Evolutionary conservation across 53 echinoderm and acorn worm genomes (phyloP), one percentile per base, ranked within the genome.

Genomic region (Holothuria leucospilota): DNA sequence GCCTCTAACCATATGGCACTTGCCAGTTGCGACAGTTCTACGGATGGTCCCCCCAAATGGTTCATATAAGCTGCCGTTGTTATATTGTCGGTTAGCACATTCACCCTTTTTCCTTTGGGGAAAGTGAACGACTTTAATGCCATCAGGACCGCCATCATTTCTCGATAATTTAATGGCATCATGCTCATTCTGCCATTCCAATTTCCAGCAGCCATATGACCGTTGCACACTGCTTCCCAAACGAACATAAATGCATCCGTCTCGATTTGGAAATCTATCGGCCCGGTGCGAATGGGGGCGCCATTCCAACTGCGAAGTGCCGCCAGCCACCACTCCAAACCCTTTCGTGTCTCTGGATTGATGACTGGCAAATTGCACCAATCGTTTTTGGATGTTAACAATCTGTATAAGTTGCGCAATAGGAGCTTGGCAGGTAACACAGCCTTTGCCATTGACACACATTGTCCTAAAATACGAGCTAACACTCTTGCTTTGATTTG

Each of bases 151-250:
- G 85, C 85, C 11, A 63, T 28, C 21, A 85, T 24, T 63, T 87
- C 89, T 59, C 89, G 26, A 25, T 88, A 88, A 62, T 88, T 88
- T 20, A 71, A 88, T 5, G 89, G 82, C 21, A 51, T 68, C 51
- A 65, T 53, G 20, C 63, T 68, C 41, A 81, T 13, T 13, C 30
- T 51, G 62, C 20, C 29, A 68, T 80, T 71, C 88, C 82, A 88
- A n/a, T 40, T 39, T 40, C 82, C 82, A 2, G 64, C 38, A 1
- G 88, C 82, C 26, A 16, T 28, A 2, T 15, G 29, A 27, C 51
- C 79, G 30, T 63, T 62, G 20, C 65, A 79, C 24, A 34, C 8
- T 71, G 74, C 68, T 9, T 71, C 84, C 71, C 82, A 71, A 21
- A 67, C 83, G 46, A 62, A 29, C 51, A 62, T 59, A 21, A 64